Evolutionary conservation across 2,797 vertebrate genomes (phyloP), one percentile per base, ranked within the genome.

Genomic region (Zenarchopterus dispar): DNA sequence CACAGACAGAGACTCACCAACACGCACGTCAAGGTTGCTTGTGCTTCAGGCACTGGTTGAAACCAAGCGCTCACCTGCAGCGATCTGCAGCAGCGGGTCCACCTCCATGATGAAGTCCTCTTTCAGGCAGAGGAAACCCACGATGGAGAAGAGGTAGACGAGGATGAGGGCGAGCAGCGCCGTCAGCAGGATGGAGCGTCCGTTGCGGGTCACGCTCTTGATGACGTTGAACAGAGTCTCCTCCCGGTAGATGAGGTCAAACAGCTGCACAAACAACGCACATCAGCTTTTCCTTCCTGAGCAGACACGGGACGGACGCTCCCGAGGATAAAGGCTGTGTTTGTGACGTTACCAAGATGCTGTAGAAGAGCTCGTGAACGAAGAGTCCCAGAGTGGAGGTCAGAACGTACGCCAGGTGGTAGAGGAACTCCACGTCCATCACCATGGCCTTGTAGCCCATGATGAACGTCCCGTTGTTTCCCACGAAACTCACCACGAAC

Each of bases 101-200:
- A 99, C 97, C 90, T 99, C 97, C 77, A 99, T 92, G 77, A 98
- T 98, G 92, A 99, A 99, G 80, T 99, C 97, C 23, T 98, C 93
- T 88, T 97, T 97, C 54, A 99, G 93, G 78, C 95, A 98, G 0
- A 98, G 94, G 92, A 98, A 99, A 76, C 96, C 97, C 15, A 98
- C 96, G 5, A 99, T 98, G 88, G 97, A 99, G 94, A 99, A 99
- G 75, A 99, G 96, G 93, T 99, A 99, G 88, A 99, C 97, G 0
- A 99, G 94, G 89, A 99, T 99, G 84, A 99, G 96, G n/a, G 97
- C 97, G 58, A 99, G 93, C 77, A 99, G 93, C 2, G 97, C 97
- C 0, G 97, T 99, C 77, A 99, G 92, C 82, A 99, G 92, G 90
- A 99, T 99, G 80, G 97, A 99, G 80, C 97, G 96, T 0, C 97